A percentile compares a stretch with the other conserved stretches of the same genome.
phyloP scores from a whole-genome alignment of 2,797 vertebrate genomes.

The Sebastes iracundus region DNA sequence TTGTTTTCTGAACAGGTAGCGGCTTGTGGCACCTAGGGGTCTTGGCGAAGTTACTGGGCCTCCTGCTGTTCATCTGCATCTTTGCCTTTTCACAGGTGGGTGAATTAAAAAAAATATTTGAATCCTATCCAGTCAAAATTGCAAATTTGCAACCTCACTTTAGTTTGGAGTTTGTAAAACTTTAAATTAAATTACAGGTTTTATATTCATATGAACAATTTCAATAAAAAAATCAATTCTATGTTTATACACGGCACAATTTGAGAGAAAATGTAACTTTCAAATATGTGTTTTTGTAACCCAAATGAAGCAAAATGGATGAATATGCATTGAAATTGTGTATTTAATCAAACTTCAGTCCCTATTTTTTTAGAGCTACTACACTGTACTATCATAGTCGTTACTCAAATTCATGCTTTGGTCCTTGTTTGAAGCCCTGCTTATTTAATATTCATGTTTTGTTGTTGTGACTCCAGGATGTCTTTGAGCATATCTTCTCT shows the following conservation, averaged over 20 bases:
- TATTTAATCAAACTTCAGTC: not conserved
- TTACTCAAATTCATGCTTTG: not conserved
- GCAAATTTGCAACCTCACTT: not conserved
- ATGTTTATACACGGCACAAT: not conserved
- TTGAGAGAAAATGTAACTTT: not conserved
- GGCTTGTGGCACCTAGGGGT: constrained; percentile 92
- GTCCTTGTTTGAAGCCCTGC: not conserved
- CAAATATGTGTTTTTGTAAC: not conserved
- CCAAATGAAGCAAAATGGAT: not conserved
- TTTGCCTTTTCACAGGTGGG: constrained; percentile 92
- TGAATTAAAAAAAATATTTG: not conserved
- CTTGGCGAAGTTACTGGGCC: constrained; percentile 87
- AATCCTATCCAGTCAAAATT: not conserved
- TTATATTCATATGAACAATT: not conserved
- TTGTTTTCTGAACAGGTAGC: constrained; percentile 81
- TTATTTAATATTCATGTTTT: not conserved
- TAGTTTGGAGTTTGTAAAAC: not conserved
- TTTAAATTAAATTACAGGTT: not conserved
- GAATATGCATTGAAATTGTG: not conserved
- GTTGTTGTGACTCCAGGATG: constrained; percentile 76
- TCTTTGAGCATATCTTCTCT: constrained; percentile 95
- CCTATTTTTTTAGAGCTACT: not conserved
- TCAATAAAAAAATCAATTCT: not conserved
- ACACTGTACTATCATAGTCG: not conserved
- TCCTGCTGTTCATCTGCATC: constrained; percentile 91